Evolutionary conservation across 2,113 vertebrate species (phyloP), one percentile per base, ranked within the genome.

Genomic region (Theristicus caerulescens): DNA sequence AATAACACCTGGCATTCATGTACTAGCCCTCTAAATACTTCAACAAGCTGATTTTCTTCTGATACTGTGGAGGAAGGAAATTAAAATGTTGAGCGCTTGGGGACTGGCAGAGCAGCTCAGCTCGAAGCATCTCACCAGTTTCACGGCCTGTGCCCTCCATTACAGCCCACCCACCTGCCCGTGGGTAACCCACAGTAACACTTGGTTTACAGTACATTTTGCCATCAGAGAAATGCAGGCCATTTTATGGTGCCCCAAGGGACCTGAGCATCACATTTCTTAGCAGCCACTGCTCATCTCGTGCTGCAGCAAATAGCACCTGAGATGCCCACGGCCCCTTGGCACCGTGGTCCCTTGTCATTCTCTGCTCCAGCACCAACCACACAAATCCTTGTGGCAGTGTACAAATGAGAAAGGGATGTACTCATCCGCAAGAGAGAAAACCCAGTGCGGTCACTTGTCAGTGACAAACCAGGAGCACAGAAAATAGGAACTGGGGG

Each of bases 261-360:
- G 32, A 83, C 36, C 29, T 8, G 15, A 78, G 62, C 38, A 44
- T 36, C 65, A 27, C 34, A 11, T 42, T 78, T 82, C 59, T 54
- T 27, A 79, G 47, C n/a, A 61, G 47, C 71, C 17, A 19, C 22
- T 46, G 38, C 55, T 73, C 32, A 29, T n/a, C 55, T 64, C 31
- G 3, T 16, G 13, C 38, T 44, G 51, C 29, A 78, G 42, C 18
- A 82, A 62, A 29, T 3, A 52, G 42, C 55, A 69, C 36, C 76
- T 26, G 49, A 65, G 40, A n/a, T 65, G 85, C 31, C 34, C 32
- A 26, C 1, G 1, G 61, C 15, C 21, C 26, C 36, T 40, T 19
- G n/a, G 20, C 29, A 59, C 32, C 0, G 0, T n/a, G 24, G 40
- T 51, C 32, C n/a, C 9, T 31, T 26, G 32, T 36, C 32, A 9